Percentiles rank a stretch among this genome's conserved stretches.
Conservation (phyloP, 2,113 vertebrate genomes). For the Chaenocephalus aceratus region DNA sequence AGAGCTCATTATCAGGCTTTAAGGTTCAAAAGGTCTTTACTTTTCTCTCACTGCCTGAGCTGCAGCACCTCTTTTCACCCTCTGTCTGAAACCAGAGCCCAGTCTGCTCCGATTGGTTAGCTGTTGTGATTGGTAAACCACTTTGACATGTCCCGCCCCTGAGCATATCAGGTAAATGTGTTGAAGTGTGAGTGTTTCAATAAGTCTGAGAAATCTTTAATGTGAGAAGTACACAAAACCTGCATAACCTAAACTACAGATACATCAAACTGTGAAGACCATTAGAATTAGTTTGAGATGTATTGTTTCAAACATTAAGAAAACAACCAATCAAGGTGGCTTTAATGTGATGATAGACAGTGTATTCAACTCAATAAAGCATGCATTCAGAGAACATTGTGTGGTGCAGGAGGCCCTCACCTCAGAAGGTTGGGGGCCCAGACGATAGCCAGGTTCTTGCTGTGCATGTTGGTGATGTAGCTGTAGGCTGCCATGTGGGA, state of each 20-base stretch:
- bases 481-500: conserved; percentile 95
- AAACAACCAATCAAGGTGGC: background rate
- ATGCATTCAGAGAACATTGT: background rate
- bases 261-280: background rate
- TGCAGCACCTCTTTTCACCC: too few relatives aligned
- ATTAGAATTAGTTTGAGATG: background rate
- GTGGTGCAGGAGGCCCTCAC: conserved; percentile 70
- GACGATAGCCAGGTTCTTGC: conserved; percentile 97
- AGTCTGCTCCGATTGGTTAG: too few relatives aligned
- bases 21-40: too few relatives aligned
- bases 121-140: too few relatives aligned
- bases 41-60: too few relatives aligned
- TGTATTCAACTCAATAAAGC: background rate
- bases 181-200: too few relatives aligned
- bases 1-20: background rate
- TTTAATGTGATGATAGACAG: background rate
- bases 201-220: background rate
- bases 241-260: background rate
- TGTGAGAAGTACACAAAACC: background rate
- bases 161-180: too few relatives aligned
- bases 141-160: too few relatives aligned
- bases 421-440: conserved; percentile 98
- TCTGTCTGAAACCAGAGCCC: too few relatives aligned
- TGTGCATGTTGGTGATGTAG: conserved; percentile 98
- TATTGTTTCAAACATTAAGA: background rate